A percentile compares a stretch with the other conserved stretches of the same genome.
These are phyloP conservation scores for Automeris io DNA, from an alignment of 2,888 invertebrate genomes.

Conservation along the genomic window DNA sequence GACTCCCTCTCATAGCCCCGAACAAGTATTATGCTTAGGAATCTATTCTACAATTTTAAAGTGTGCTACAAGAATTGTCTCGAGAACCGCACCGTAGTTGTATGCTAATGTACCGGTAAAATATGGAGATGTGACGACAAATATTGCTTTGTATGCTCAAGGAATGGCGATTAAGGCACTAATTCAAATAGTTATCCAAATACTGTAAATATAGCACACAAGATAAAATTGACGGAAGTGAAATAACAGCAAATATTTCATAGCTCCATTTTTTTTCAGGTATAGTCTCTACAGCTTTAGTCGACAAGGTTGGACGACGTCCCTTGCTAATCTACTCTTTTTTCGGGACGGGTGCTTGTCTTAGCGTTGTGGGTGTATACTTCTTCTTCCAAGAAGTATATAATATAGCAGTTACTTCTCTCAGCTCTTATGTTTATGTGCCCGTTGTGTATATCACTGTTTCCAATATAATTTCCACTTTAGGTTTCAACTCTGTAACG, in stretches of 20 bases:
- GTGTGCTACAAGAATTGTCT: no score
- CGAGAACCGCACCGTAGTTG: no score
- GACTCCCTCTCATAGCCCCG: no score
- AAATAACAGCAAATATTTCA: not conserved
- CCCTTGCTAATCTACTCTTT: constrained; percentile 51
- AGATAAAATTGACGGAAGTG: no score
- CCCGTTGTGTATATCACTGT: constrained; percentile 49
- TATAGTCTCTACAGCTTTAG: constrained; percentile 32
- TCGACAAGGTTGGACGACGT: constrained; percentile 47
- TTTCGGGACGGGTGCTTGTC: constrained; percentile 32
- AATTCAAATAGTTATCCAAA: no score
- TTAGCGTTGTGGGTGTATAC: constrained; percentile 36
- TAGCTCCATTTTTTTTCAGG: constrained; percentile 23
- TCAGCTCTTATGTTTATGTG: constrained; percentile 28
- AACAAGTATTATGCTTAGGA: no score
- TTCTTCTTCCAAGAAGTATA: constrained; percentile 33
- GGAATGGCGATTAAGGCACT: no score
- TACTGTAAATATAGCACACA: no score
- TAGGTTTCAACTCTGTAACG: constrained; percentile 61
- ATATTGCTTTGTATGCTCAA: no score
- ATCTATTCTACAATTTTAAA: no score
- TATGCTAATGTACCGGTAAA: no score
- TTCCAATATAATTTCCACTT: constrained; percentile 32
- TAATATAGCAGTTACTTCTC: constrained; percentile 9
- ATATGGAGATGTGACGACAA: no score